Conservation (phyloP, 35 echinoderm and acorn worm species). For the Lytechinus variegatus region DNA sequence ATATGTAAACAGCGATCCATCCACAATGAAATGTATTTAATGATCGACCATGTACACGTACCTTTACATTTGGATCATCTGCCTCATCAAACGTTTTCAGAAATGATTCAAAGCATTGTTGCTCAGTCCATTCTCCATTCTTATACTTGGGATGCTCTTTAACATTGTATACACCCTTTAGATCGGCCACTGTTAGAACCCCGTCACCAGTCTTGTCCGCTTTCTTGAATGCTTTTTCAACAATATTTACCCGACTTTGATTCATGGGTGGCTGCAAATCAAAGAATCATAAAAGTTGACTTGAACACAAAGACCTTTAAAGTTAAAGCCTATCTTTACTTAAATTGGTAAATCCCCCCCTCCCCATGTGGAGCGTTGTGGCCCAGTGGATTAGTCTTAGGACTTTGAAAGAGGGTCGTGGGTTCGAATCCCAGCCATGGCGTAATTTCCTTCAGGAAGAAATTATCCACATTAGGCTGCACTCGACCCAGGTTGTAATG, state of each 20-base stretch:
- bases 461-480: no score
- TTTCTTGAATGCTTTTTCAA: constrained; percentile 46
- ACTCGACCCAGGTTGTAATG: no score
- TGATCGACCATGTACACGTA: not conserved
- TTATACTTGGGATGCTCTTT: constrained; percentile 55
- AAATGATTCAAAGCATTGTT: constrained; percentile 37
- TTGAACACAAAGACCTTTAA: no score
- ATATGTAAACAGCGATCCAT: no score
- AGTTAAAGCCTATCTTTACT: no score
- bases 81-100: constrained; percentile 9
- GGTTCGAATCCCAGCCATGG: no score
- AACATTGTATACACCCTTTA: constrained; percentile 58
- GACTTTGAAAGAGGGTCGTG: no score
- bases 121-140: constrained; percentile 59
- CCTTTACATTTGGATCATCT: constrained; percentile 12
- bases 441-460: no score
- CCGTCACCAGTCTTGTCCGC: constrained; percentile 54
- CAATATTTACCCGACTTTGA: not conserved
- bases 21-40: no score
- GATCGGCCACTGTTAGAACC: constrained; percentile 39
- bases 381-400: no score
- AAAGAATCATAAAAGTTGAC: not conserved
- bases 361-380: no score
- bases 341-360: no score
- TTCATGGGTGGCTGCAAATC: not conserved